Conservation (phyloP, 2,888 invertebrate genomes). For the Hedya salicella region DNA sequence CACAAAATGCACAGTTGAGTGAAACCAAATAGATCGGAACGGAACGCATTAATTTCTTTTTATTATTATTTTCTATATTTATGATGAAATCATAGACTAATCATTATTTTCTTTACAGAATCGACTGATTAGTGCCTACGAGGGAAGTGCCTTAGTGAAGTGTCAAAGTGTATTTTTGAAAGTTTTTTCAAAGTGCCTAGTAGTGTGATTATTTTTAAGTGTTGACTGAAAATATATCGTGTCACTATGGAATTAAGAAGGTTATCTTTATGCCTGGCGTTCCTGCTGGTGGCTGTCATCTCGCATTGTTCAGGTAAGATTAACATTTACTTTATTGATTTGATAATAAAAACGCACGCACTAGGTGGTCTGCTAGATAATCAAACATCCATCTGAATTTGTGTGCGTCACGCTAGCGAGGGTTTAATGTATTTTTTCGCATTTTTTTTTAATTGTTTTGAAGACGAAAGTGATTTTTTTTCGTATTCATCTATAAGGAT, state of each 20-base stretch:
- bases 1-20: slow-evolving; percentile 38
- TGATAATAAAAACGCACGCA: no score
- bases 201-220: slow-evolving; percentile 59
- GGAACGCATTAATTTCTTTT: slow-evolving; percentile 29
- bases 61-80: neutral
- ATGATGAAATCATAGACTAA: slow-evolving; percentile 6
- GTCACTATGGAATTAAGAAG: slow-evolving; percentile 70
- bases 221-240: slow-evolving; percentile 47
- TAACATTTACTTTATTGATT: neutral
- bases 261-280: slow-evolving; percentile 61
- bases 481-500: no score
- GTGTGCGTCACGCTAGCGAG: slow-evolving; percentile 6
- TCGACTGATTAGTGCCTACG: slow-evolving; percentile 69
- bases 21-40: neutral
- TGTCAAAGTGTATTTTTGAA: slow-evolving; percentile 60
- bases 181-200: slow-evolving; percentile 52
- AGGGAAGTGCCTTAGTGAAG: slow-evolving; percentile 78
- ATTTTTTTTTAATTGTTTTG: neutral
- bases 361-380: neutral
- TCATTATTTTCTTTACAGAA: slow-evolving; percentile 60
- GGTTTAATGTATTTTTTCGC: neutral
- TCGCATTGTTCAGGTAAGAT: slow-evolving; percentile 73
- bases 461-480: no score
- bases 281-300: slow-evolving; percentile 63
- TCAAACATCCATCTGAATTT: neutral